Evolutionary conservation across 2,888 invertebrate species (phyloP), one percentile per base, ranked within the genome.

Genomic region (Trachelus stipa): DNA sequence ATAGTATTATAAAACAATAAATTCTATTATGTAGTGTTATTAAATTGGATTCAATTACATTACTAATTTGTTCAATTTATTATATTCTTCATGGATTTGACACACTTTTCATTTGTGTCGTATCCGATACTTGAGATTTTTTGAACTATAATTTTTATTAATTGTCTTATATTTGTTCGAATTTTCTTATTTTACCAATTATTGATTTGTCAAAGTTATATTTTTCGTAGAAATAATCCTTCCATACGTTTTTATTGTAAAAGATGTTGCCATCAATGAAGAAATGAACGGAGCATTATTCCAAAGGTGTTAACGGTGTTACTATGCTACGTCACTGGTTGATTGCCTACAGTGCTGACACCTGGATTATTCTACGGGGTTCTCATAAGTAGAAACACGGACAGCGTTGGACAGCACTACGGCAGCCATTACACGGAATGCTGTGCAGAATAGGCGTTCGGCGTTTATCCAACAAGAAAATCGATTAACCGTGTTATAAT

Each of bases 351-450:
- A 23, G 56, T 56, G 56, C 56, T 56, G 56, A 56, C 56, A 56
- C 23, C 56, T 56, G 9, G 23, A 23, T 56, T 9, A 68, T 15
- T 30, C 34, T 74, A 78, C 77, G 86, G 86, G 85, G 85, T 76
- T 74, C 74, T 37, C 85, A 74, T 74, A 30, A 73, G 76, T 68
- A 15, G 71, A 11, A 30, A 34, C 86, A 85, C 77, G 85, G 85
- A 85, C 34, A 75, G 34, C 33, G 12, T 31, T 34, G 12, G 1
- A 3, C 11, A 35, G 34, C 33, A 31, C 12, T 34, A 34, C 75
- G 81, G 69, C 82, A 74, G 81, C 81, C 85, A 86, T 85, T 81
- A 33, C 79, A 76, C 78, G 77, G 80, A 74, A 81, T 78, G 77
- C 79, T 79, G 71, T 79, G 73, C 75, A 56, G 31, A 75, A 74